Evolutionary conservation across 2,113 vertebrate genomes (phyloP).

Genomic region (Brachyhypopomus gauderio): DNA sequence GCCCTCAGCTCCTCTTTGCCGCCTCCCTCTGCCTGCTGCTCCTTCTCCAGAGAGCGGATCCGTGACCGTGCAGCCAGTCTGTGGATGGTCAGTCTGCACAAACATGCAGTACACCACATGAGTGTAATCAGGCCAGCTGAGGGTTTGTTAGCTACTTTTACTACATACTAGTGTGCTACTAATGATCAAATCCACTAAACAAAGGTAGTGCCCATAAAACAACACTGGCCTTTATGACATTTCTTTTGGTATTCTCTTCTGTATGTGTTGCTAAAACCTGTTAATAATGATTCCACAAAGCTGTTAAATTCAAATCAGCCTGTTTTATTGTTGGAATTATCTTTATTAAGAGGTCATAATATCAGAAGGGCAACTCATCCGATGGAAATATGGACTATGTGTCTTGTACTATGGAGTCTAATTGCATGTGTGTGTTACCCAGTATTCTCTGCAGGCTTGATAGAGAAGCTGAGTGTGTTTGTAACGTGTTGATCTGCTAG

Average conservation of each 20-base stretch:
- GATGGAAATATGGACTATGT: not conserved
- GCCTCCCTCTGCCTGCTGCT: slow-evolving; percentile 18
- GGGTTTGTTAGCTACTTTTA: not conserved
- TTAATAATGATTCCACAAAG: no score
- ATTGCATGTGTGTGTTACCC: not conserved
- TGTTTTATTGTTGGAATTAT: not conserved
- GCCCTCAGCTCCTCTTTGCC: not conserved
- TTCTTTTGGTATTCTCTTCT: no score
- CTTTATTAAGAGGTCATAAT: not conserved
- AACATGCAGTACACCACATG: not conserved
- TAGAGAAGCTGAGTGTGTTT: slow-evolving; percentile 20
- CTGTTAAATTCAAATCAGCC: not conserved
- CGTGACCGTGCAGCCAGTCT: slow-evolving; percentile 35
- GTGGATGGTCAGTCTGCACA: slow-evolving; percentile 40
- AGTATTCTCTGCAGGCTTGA: slow-evolving; percentile 11
- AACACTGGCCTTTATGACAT: no score
- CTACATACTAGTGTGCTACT: not conserved
- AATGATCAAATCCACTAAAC: no score
- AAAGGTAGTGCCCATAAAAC: no score
- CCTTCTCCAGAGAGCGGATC: slow-evolving; percentile 38
- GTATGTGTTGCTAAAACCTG: no score
- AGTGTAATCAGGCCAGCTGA: not conserved
- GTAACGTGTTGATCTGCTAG: slow-evolving; percentile 24
- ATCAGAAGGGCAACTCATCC: not conserved
- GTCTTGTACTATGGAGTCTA: not conserved